phyloP scores from a whole-genome alignment of 2,113 vertebrate species.

The Pygoscelis antarcticus region DNA sequence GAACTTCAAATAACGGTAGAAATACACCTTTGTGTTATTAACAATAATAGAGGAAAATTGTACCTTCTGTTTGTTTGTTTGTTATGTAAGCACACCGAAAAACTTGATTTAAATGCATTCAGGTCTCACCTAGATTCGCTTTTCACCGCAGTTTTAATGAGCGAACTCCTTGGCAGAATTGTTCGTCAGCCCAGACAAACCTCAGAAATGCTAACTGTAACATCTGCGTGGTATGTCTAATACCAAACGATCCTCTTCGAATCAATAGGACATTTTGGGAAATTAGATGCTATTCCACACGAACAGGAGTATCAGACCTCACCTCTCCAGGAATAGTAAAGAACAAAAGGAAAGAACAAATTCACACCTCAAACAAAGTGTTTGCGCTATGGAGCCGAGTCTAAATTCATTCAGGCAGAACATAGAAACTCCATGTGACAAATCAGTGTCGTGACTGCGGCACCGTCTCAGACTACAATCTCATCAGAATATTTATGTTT shows the following conservation, averaged over 20 bases:
- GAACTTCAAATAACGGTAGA: background rate
- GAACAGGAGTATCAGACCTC: background rate
- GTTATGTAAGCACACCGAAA: background rate
- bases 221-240: background rate
- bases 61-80: background rate
- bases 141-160: background rate
- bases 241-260: background rate
- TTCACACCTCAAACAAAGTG: background rate
- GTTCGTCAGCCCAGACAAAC: background rate
- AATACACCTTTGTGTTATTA: background rate
- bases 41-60: background rate
- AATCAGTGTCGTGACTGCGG: background rate
- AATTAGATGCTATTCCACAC: background rate
- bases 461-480: background rate
- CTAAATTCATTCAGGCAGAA: background rate
- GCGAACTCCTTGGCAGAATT: background rate
- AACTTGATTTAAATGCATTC: background rate
- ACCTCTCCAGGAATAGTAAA: background rate
- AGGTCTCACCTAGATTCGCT: background rate
- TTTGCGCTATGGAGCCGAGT: background rate
- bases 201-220: background rate
- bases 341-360: background rate
- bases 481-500: background rate
- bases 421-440: background rate
- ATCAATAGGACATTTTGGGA: background rate